Percentiles rank a stretch among this genome's conserved stretches.
phyloP scores from a whole-genome alignment of 2,888 invertebrate species.

The Capitulum mitella region DNA sequence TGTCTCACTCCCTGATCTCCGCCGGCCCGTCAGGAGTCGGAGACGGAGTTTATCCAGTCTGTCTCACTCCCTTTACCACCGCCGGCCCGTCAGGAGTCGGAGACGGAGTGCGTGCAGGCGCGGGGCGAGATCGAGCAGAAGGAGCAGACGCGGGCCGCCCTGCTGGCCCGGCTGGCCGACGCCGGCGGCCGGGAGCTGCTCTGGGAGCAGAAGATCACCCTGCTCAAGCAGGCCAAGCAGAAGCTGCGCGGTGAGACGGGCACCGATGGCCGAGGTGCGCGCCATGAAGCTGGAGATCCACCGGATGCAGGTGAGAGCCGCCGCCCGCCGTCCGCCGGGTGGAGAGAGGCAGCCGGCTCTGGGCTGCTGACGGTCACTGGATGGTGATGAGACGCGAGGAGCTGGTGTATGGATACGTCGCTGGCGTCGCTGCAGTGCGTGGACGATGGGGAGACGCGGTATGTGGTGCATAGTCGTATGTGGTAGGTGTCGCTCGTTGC shows the following conservation, averaged over 20 bases:
- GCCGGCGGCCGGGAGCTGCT: conserved; percentile 16
- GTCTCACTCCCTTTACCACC: neutral
- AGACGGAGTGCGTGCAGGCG: conserved; percentile 58
- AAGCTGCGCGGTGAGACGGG: conserved; percentile 59
- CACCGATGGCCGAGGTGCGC: conserved; percentile 61
- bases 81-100: conserved; percentile 52
- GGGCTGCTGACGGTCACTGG: no score
- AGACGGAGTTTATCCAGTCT: neutral
- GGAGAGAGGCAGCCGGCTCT: no score
- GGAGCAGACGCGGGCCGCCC: conserved; percentile 54
- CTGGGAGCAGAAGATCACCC: conserved; percentile 71
- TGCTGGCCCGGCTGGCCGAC: conserved; percentile 45
- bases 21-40: no score
- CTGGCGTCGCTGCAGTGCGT: no score
- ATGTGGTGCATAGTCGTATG: no score
- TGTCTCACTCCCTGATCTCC: no score
- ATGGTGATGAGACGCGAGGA: no score
- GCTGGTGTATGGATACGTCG: no score
- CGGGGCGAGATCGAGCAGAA: conserved; percentile 63
- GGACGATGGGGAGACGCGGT: no score
- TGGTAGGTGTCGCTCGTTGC: no score
- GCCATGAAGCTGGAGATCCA: conserved; percentile 74
- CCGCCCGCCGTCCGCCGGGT: no score
- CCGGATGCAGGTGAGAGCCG: conserved; percentile 68
- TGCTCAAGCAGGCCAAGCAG: conserved; percentile 63